A percentile compares a stretch with the other conserved stretches of the same genome.
Conservation (phyloP, 64 coral and sea anemone species). For the Cladopsammia gracilis region DNA sequence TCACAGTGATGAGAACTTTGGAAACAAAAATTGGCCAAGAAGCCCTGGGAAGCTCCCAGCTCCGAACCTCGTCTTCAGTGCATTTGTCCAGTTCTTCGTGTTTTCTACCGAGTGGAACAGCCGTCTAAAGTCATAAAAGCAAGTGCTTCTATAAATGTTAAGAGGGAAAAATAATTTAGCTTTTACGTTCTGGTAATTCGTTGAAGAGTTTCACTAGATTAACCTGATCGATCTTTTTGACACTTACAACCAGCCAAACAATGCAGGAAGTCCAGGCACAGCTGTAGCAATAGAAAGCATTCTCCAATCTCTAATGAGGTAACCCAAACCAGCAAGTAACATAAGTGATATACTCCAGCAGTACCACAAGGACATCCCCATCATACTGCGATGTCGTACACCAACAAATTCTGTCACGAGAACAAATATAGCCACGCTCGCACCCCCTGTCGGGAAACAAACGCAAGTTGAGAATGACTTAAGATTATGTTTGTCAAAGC, state of each 20-base stretch:
- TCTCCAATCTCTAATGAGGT: constrained; percentile 73
- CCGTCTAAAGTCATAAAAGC: too few species aligned
- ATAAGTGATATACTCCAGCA: constrained; percentile 62
- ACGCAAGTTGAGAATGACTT: neutral
- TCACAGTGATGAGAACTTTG: too few species aligned
- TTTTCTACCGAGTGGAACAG: too few species aligned
- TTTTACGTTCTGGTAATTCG: too few species aligned
- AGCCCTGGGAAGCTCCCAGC: too few species aligned
- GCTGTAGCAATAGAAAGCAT: constrained; percentile 61
- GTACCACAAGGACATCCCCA: constrained; percentile 77
- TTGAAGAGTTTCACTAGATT: too few species aligned
- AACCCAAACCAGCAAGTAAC: constrained; percentile 48
- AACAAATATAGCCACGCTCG: constrained; percentile 45
- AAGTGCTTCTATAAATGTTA: too few species aligned
- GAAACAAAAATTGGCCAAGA: too few species aligned
- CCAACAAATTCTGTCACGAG: constrained; percentile 80
- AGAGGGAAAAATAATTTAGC: too few species aligned
- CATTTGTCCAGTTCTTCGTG: too few species aligned
- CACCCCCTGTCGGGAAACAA: constrained; percentile 20
- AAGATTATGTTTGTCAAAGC: too few species aligned
- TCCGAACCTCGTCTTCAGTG: too few species aligned
- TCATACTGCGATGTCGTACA: constrained; percentile 59
- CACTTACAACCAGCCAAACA: constrained; percentile 84
- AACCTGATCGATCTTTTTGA: neutral
- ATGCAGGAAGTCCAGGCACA: constrained; percentile 50